phyloP scores from a whole-genome alignment of 2,113 vertebrate species.

The Leucosticte australis region DNA sequence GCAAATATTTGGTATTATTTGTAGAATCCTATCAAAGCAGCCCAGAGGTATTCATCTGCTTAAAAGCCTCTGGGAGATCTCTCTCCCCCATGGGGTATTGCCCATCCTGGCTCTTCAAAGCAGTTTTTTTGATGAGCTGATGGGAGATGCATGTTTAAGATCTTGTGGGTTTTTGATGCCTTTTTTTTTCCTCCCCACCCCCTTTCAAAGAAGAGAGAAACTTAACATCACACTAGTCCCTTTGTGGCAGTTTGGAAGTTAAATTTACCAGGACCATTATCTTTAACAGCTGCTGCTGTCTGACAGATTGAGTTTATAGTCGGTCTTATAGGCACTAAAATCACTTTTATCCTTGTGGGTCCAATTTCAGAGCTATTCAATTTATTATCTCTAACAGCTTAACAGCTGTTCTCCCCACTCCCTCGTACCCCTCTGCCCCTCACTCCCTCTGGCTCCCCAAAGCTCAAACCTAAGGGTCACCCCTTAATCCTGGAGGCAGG shows the following conservation, averaged over 20 bases:
- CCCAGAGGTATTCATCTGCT: slow-evolving; percentile 31
- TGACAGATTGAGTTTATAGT: slow-evolving; percentile 71
- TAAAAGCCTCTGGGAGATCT: neutral
- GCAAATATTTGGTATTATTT: slow-evolving; percentile 48
- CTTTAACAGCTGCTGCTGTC: slow-evolving; percentile 69
- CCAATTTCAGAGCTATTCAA: slow-evolving; percentile 69
- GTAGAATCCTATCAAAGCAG: slow-evolving; percentile 42
- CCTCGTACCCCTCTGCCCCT: neutral
- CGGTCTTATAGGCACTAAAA: slow-evolving; percentile 66
- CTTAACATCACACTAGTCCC: slow-evolving; percentile 49
- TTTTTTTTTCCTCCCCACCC: neutral
- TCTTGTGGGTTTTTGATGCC: neutral
- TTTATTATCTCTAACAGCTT: slow-evolving; percentile 69
- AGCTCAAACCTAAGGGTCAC: slow-evolving; percentile 34
- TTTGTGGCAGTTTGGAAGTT: slow-evolving; percentile 64
- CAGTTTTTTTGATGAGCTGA: slow-evolving; percentile 42
- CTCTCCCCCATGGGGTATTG: neutral
- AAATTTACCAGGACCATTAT: slow-evolving; percentile 69
- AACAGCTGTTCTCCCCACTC: slow-evolving; percentile 54
- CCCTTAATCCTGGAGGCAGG: slow-evolving; percentile 10
- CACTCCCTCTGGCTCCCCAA: slow-evolving; percentile 3
- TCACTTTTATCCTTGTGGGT: slow-evolving; percentile 71
- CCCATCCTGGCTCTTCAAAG: slow-evolving; percentile 36
- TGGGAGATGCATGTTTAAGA: slow-evolving; percentile 24
- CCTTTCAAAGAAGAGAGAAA: slow-evolving; percentile 40